These are phyloP conservation scores for Chrysomela aeneicollis DNA, from an alignment of 2,888 invertebrate genomes.

Conservation along the genomic window DNA sequence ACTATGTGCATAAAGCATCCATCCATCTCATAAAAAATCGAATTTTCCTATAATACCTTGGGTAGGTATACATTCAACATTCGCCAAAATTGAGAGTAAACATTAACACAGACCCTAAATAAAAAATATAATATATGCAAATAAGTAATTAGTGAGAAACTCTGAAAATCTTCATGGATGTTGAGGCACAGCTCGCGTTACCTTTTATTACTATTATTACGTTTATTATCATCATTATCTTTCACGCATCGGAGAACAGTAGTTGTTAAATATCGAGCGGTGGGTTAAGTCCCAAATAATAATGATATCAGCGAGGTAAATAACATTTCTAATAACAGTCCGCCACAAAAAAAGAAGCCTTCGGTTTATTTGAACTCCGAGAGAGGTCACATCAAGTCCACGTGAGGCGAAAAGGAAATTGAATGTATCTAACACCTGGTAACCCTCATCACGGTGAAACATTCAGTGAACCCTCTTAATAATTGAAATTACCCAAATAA, in stretches of 20 bases:
- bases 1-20: no score
- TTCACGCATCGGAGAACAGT: not conserved
- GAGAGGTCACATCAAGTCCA: not conserved
- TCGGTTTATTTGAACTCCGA: not conserved
- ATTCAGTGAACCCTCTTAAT: not conserved
- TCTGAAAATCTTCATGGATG: not conserved
- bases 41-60: no score
- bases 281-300: not conserved
- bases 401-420: not conserved
- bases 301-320: conserved; percentile 1
- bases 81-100: not conserved
- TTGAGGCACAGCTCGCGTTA: not conserved
- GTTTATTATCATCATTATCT: conserved; percentile 5
- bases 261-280: not conserved
- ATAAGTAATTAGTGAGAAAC: conserved; percentile 2
- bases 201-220: conserved; percentile 5
- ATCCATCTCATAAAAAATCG: no score
- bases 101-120: not conserved
- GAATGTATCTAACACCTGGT: not conserved
- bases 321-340: conserved; percentile 3
- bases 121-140: not conserved
- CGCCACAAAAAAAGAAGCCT: not conserved
- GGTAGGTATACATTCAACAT: no score
- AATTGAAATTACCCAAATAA: not conserved
- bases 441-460: not conserved